A percentile compares a stretch with the other conserved stretches of the same genome.
phyloP scores from a whole-genome alignment of 2,888 invertebrate species.

The Stegophylla sp. region DNA sequence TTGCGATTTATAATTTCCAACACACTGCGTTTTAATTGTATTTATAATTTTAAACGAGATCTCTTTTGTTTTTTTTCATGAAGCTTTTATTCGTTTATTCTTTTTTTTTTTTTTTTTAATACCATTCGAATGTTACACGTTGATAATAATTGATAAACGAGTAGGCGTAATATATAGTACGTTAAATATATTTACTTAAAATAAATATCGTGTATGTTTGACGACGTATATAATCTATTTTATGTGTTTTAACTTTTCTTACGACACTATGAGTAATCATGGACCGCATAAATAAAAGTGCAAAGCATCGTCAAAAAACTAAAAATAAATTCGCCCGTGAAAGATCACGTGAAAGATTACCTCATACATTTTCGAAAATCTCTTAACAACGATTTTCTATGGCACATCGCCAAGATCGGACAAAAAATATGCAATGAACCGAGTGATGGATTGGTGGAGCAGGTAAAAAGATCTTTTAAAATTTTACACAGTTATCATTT shows the following conservation, averaged over 20 bases:
- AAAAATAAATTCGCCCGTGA: not conserved
- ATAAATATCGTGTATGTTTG: not conserved
- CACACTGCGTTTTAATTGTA: too few species aligned
- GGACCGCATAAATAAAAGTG: not conserved
- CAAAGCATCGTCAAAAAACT: not conserved
- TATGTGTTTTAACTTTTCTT: not conserved
- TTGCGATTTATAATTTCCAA: too few species aligned
- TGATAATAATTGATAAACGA: too few species aligned
- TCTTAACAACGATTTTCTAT: not conserved
- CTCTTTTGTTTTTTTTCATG: too few species aligned
- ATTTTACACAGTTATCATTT: not conserved
- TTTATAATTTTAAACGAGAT: too few species aligned
- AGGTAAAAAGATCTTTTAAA: not conserved
- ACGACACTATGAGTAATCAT: not conserved
- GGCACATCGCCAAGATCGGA: not conserved
- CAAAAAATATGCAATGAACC: not conserved
- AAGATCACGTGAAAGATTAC: not conserved
- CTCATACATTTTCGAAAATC: not conserved
- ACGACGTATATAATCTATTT: not conserved
- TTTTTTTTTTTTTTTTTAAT: too few species aligned
- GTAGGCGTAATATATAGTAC: too few species aligned
- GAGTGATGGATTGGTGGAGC: not conserved
- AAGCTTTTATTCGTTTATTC: too few species aligned
- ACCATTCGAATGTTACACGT: too few species aligned
- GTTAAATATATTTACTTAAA: too few species aligned